Percentiles rank a stretch among this genome's conserved stretches.
Evolutionary conservation across 2,888 invertebrate genomes (phyloP).

Genomic region (Macrosiphum euphorbiae): DNA sequence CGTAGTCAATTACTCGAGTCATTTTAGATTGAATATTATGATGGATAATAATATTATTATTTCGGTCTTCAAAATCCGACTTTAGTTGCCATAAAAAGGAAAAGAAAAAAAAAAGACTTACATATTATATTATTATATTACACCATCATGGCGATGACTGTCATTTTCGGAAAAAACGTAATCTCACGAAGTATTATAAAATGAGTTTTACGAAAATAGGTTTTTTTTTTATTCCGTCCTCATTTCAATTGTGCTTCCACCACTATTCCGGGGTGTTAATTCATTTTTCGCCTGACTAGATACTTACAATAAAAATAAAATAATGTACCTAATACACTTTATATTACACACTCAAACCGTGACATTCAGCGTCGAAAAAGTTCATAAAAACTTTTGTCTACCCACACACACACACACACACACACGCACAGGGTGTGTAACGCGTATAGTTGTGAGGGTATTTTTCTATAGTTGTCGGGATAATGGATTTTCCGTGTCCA

Average conservation of each 20-base stretch:
- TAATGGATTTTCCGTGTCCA: slow-evolving; percentile 45
- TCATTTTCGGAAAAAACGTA: slow-evolving; percentile 25
- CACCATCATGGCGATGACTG: slow-evolving; percentile 47
- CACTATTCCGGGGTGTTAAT: slow-evolving; percentile 7
- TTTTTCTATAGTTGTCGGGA: background rate
- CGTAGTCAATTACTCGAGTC: slow-evolving; percentile 15
- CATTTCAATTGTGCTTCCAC: slow-evolving; percentile 16
- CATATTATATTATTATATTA: background rate
- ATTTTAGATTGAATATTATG: background rate
- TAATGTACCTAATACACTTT: background rate
- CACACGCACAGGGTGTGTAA: background rate
- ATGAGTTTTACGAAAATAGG: slow-evolving; percentile 8
- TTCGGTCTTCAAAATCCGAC: slow-evolving; percentile 11
- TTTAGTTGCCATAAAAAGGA: slow-evolving; percentile 6
- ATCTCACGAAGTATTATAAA: slow-evolving; percentile 25
- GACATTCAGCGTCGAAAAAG: slow-evolving; percentile 44
- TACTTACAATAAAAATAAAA: slow-evolving; percentile 21
- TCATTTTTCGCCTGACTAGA: slow-evolving; percentile 45
- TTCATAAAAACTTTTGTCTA: slow-evolving; percentile 27
- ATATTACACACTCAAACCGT: background rate
- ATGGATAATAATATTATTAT: slow-evolving; percentile 18
- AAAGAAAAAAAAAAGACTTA: background rate
- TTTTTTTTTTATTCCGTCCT: slow-evolving; percentile 1
- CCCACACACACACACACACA: background rate
- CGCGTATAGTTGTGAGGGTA: background rate